phyloP scores from a whole-genome alignment of 2,113 vertebrate genomes.

The Zingel zingel region DNA sequence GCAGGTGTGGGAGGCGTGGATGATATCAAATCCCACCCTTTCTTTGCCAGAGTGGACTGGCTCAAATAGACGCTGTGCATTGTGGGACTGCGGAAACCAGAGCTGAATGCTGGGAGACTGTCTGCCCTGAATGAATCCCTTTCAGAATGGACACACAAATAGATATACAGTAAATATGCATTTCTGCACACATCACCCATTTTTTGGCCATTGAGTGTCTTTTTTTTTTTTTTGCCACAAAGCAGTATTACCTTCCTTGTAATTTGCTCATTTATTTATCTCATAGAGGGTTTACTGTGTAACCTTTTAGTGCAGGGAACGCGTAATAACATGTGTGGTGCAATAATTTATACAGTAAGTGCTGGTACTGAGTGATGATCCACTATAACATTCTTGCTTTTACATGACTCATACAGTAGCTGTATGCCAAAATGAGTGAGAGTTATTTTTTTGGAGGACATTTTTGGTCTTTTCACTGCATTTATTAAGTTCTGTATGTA shows the following conservation, averaged over 20 bases:
- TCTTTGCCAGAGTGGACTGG: constrained; percentile 93
- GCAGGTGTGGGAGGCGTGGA: constrained; percentile 94
- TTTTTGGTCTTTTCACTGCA: constrained; percentile 9
- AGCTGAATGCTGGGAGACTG: constrained; percentile 32
- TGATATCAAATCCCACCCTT: constrained; percentile 97
- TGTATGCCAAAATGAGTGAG: constrained; percentile 44
- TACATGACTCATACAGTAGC: constrained; percentile 25
- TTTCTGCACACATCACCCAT: constrained; percentile 10
- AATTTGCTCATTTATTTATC: constrained; percentile 26
- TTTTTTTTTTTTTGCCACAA: constrained; percentile 37
- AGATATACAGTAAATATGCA: constrained; percentile 32
- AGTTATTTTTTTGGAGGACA: background rate
- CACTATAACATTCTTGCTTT: constrained; percentile 45
- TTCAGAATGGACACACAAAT: constrained; percentile 22
- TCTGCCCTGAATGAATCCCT: constrained; percentile 4
- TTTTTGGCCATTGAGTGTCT: constrained; percentile 3
- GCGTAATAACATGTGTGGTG: constrained; percentile 43
- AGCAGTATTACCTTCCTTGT: constrained; percentile 38
- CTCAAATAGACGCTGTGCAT: constrained; percentile 73
- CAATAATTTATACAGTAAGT: constrained; percentile 58
- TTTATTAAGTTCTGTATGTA: constrained; percentile 16
- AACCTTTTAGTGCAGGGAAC: constrained; percentile 45
- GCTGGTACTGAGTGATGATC: constrained; percentile 33
- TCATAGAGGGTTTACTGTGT: constrained; percentile 22
- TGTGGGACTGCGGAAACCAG: constrained; percentile 13